Percentiles rank a stretch among this genome's conserved stretches.
These are phyloP conservation scores for Geophilus truncorum DNA, from an alignment of 2,888 invertebrate genomes.

Conservation along the genomic window DNA sequence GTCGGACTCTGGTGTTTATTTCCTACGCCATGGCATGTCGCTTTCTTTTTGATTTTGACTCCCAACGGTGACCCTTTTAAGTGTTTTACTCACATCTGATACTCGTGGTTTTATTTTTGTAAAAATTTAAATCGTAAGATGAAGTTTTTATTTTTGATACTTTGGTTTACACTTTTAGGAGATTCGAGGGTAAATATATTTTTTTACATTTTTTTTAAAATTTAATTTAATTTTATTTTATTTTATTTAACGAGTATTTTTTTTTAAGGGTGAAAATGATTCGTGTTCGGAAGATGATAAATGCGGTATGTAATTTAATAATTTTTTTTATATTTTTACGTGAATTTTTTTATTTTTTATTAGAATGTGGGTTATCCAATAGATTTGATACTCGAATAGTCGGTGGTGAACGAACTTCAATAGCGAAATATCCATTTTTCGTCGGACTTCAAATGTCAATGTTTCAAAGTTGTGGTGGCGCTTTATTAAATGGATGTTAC, in stretches of 20 bases:
- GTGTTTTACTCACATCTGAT: background rate
- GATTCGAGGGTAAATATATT: background rate
- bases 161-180: background rate
- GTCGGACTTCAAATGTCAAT: background rate
- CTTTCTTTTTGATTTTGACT: background rate
- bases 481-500: background rate
- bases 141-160: background rate
- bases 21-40: background rate
- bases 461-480: background rate
- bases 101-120: background rate
- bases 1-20: background rate
- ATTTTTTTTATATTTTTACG: background rate
- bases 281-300: background rate
- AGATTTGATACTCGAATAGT: background rate
- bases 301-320: background rate
- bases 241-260: too few species aligned
- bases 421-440: background rate
- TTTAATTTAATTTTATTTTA: background rate
- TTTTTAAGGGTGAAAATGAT: background rate
- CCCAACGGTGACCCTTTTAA: too few species aligned
- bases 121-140: background rate
- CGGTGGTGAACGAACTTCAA: background rate
- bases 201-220: background rate
- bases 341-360: background rate
- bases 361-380: background rate